phyloP scores from a whole-genome alignment of 2,113 vertebrate species.

The Mirounga angustirostris region DNA sequence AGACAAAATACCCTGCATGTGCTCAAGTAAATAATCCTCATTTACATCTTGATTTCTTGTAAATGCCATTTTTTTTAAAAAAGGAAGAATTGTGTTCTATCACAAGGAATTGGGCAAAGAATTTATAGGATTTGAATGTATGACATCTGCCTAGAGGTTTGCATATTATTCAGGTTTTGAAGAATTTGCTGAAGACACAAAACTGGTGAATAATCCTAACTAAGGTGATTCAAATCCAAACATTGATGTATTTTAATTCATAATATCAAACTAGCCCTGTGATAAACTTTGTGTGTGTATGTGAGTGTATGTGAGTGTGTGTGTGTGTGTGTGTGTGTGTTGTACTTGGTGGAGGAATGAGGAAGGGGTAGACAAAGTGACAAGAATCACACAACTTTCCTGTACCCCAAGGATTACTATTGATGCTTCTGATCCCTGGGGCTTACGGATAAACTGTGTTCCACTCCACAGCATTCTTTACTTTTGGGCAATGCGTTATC shows the following conservation, averaged over 20 bases:
- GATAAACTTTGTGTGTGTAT: not conserved
- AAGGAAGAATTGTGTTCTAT: not conserved
- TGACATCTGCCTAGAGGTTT: not conserved
- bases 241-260: not conserved
- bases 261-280: not conserved
- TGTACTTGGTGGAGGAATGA: not conserved
- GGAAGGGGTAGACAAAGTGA: not conserved
- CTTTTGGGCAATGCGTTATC: not conserved
- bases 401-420: not conserved
- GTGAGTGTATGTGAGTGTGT: not conserved
- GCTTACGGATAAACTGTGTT: not conserved
- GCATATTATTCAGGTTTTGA: not conserved
- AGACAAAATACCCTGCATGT: constrained; percentile 30
- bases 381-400: not conserved
- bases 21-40: constrained; percentile 33
- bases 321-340: not conserved
- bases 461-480: not conserved
- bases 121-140: not conserved
- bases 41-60: not conserved
- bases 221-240: not conserved
- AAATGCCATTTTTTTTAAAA: constrained; percentile 23
- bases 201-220: not conserved
- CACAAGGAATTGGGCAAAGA: not conserved
- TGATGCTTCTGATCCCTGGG: constrained; percentile 7
- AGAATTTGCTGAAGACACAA: not conserved